Evolutionary conservation across 2,888 invertebrate species (phyloP), one percentile per base, ranked within the genome.

Genomic region (Eupithecia pulchellata): DNA sequence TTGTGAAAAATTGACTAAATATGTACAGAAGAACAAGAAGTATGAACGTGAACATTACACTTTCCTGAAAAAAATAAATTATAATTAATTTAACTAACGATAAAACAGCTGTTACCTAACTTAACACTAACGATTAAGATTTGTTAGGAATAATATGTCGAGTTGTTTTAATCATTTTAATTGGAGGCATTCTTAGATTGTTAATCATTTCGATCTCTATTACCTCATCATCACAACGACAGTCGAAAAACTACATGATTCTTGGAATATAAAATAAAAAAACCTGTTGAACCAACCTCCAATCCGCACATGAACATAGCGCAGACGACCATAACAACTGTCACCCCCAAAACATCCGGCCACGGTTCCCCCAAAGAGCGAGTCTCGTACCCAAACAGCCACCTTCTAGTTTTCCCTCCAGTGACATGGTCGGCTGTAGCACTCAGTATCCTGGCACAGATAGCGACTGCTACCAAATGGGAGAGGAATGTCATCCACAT

Each of bases 391-490:
- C 95, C 95, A 77, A 96, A 95, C 47, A 95, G 82, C 95, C 95
- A 95, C 61, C 95, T 91, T 71, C 95, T 92, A n/a, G 95, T 94
- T 42, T 95, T 86, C 1, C 95, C 95, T 25, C 92, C 95, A 36
- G 95, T 95, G 70, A 96, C 95, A 75, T 96, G 96, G 79, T 96
- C 96, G 9, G 96, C 94, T 0, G 96, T 95, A 2, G 96, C 95
- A 72, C 95, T 95, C 25, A 96, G 91, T 25, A 95, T 94, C 74
- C 96, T 89, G 14, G 96, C 95, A 78, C 95, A 96, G 0, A 95
- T 95, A 0, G 96, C 96, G 29, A 95, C 95, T 1, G 96, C 95
- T 29, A 95, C 95, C 75, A 96, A 81, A 77, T 95, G 94, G 1
- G 95, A 95, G 36, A 96, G 89, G 77, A 96, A 94, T 32, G 93